These are phyloP conservation scores for Dryococelus australis DNA, from an alignment of 2,888 invertebrate genomes.

Conservation along the genomic window DNA sequence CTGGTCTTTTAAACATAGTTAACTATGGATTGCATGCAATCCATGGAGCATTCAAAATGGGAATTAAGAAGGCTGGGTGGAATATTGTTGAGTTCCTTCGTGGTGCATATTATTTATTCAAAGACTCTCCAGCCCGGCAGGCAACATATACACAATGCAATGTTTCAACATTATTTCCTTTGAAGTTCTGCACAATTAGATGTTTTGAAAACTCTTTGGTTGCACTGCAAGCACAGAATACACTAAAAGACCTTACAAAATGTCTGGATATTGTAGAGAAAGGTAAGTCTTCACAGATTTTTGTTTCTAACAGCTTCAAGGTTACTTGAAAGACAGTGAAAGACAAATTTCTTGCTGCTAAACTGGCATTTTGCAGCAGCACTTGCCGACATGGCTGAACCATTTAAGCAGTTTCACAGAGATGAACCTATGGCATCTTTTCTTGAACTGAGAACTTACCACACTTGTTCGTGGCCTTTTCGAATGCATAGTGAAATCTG, in stretches of 20 bases:
- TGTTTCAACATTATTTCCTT: neutral
- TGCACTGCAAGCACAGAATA: neutral
- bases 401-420: conserved; percentile 38
- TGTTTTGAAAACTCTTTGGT: neutral
- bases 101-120: no score
- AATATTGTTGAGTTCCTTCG: neutral
- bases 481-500: neutral
- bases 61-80: neutral
- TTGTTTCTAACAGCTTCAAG: conserved; percentile 28
- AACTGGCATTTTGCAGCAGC: conserved; percentile 39
- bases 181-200: neutral
- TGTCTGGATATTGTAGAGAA: neutral
- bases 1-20: neutral
- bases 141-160: neutral
- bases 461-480: neutral
- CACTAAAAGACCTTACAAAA: neutral
- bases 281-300: neutral
- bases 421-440: conserved; percentile 41
- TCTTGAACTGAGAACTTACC: neutral
- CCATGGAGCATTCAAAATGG: neutral
- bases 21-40: neutral
- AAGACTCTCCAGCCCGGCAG: neutral
- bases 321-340: conserved; percentile 34
- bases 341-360: conserved; percentile 34
- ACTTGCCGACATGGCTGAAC: conserved; percentile 40